Evolutionary conservation across 2,113 vertebrate species (phyloP).

Genomic region (Cottus gobio): DNA sequence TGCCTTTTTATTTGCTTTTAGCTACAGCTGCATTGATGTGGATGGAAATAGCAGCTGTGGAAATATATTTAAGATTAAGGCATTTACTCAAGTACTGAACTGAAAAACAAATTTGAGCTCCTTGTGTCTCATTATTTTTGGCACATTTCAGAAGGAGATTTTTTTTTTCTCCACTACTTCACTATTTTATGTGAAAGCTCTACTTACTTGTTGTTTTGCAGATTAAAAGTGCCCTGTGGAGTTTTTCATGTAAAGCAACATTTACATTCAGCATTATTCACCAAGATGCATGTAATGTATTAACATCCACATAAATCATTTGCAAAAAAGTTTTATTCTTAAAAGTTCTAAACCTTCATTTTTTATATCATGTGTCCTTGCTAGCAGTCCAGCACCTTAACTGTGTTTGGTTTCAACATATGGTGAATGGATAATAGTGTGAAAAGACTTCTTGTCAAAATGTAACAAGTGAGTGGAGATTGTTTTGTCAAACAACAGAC

Average conservation of each 20-base stretch:
- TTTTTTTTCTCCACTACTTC: not conserved
- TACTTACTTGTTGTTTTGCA: not conserved
- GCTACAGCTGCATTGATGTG: not conserved
- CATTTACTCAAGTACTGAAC: not conserved
- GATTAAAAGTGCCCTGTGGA: not conserved
- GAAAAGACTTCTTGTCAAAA: too few relatives aligned
- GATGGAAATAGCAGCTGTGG: slow-evolving; percentile 9
- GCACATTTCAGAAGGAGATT: not conserved
- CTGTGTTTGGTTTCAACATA: not conserved
- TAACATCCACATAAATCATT: not conserved
- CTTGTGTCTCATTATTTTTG: not conserved
- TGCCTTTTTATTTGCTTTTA: slow-evolving; percentile 14
- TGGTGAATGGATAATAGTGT: not conserved
- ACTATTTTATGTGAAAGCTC: not conserved
- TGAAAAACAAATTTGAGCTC: not conserved
- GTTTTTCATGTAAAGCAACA: not conserved
- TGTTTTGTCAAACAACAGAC: not conserved
- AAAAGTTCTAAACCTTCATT: not conserved
- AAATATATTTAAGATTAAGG: not conserved
- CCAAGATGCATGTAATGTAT: not conserved
- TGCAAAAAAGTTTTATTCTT: not conserved
- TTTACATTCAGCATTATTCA: not conserved
- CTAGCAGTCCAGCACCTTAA: not conserved
- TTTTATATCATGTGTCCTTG: not conserved
- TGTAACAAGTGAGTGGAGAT: not conserved